A percentile compares a stretch with the other conserved stretches of the same genome.
These are phyloP conservation scores for Okapia johnstoni DNA, from an alignment of 2,113 vertebrate genomes.

Conservation along the genomic window DNA sequence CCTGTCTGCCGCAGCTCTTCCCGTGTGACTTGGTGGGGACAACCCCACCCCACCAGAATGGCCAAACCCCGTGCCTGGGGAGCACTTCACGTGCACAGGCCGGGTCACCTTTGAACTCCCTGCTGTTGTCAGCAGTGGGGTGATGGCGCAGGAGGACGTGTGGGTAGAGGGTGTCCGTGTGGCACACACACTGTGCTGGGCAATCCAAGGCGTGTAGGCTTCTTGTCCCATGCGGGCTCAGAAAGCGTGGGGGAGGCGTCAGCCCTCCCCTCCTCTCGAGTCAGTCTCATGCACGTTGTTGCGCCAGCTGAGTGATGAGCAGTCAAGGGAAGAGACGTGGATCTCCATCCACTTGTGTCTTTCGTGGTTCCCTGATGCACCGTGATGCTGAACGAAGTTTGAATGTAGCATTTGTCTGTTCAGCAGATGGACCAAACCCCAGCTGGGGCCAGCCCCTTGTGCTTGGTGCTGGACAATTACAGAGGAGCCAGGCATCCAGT, in stretches of 20 bases:
- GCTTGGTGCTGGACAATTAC: neutral
- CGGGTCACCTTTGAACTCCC: accelerated
- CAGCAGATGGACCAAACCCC: neutral
- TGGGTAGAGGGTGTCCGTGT: accelerated
- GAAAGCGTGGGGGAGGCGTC: accelerated
- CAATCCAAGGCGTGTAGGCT: accelerated
- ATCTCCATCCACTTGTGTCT: neutral
- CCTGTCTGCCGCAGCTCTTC: neutral
- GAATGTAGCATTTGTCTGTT: accelerated
- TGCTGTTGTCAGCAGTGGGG: neutral
- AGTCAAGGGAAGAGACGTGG: neutral
- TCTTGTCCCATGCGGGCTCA: accelerated
- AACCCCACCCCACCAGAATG: neutral
- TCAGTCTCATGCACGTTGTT: accelerated
- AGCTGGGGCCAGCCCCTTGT: accelerated
- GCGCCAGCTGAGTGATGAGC: accelerated
- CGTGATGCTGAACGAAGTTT: accelerated
- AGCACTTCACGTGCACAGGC: accelerated
- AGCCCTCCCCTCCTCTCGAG: accelerated
- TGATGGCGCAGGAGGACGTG: accelerated
- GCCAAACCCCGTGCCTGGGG: accelerated
- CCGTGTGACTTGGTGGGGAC: accelerated
- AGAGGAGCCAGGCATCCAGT: neutral
- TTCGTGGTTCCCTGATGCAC: accelerated
- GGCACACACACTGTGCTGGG: accelerated